A percentile compares a stretch with the other conserved stretches of the same genome.
These are phyloP conservation scores for Agapetus fuscipes DNA, from an alignment of 2,888 invertebrate species.

Conservation along the genomic window DNA sequence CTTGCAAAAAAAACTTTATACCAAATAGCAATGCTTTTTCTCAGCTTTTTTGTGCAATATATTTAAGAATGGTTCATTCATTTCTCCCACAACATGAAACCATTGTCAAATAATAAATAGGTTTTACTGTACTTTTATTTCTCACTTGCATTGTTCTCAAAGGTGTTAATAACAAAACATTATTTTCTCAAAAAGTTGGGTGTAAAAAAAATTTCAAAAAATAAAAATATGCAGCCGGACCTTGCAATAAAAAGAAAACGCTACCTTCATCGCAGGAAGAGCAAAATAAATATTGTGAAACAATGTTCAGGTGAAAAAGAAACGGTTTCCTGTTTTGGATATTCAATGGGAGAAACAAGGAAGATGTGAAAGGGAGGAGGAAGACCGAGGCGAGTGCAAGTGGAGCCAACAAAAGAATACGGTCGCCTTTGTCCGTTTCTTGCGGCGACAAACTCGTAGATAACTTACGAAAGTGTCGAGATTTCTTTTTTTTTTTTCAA, in stretches of 20 bases:
- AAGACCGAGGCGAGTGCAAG: slow-evolving; percentile 15
- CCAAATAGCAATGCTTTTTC: too few relatives aligned
- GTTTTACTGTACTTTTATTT: too few relatives aligned
- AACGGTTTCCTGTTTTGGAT: slow-evolving; percentile 14
- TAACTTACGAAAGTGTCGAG: not conserved
- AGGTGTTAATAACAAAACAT: too few relatives aligned
- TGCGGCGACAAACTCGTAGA: too few relatives aligned
- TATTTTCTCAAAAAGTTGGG: too few relatives aligned
- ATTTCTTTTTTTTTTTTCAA: not conserved
- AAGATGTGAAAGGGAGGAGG: slow-evolving; percentile 11
- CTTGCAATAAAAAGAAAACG: slow-evolving; percentile 20
- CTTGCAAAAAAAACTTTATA: too few relatives aligned
- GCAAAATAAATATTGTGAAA: slow-evolving; percentile 21
- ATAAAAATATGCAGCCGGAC: slow-evolving; percentile 18
- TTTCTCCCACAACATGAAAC: too few relatives aligned
- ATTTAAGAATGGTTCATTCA: too few relatives aligned
- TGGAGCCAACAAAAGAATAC: slow-evolving; percentile 20
- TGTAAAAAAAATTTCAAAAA: too few relatives aligned
- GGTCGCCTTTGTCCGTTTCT: slow-evolving; percentile 12
- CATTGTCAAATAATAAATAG: too few relatives aligned
- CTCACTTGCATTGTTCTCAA: too few relatives aligned
- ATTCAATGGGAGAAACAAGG: slow-evolving; percentile 14
- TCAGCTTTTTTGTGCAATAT: too few relatives aligned
- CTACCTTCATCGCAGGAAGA: slow-evolving; percentile 18
- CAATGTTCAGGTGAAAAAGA: slow-evolving; percentile 20